Evolutionary conservation across 1,140 invertebrate species (phyloP), one percentile per base, ranked within the genome.

Genomic region (Penaeus indicus): DNA sequence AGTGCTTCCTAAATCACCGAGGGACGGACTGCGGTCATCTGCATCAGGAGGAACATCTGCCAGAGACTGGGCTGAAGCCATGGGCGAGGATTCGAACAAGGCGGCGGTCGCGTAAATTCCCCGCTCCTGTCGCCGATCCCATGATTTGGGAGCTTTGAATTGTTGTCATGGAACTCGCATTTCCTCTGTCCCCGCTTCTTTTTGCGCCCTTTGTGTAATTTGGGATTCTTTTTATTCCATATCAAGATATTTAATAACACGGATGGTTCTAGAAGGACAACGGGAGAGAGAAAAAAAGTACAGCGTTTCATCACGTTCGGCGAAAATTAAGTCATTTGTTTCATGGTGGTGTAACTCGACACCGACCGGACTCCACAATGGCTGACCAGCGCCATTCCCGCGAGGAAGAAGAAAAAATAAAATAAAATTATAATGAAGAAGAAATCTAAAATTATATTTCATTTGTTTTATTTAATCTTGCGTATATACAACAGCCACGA

Each of bases 301-400:
- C 38, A 42, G 3, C 54, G 10, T 54, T 54, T 54, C 54, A 54
- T 54, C 16, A 16, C 16, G 54, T 2, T 83, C 81, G 75, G 54
- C 72, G 84, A 85, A 78, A 78, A 85, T 85, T 85, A 85, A 85
- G 84, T 63, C 78, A 85, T 85, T 85, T 85, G 78, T 42, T 54
- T 16, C 72, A 19, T 47, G 22, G 42, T 25, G 22, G 72, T 47
- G 60, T 54, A 85, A 77, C 78, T 54, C 60, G 72, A 78, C 38
- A 78, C 84, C 69, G 72, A 47, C 38, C 21, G 25, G 64, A 42
- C 83, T 72, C 25, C 18, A 60, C 42, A 81, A 81, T 81, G 79
- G 38, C 38, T 27, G 54, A 81, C 54, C 62, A 27, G 60, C 54
- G 54, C 79, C 27, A 61, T 22, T 25, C n/a, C 27, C 79, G 47